Base-by-base conservation (phyloP, 2,113 vertebrate genomes). In the Melierax canorus region DNA sequence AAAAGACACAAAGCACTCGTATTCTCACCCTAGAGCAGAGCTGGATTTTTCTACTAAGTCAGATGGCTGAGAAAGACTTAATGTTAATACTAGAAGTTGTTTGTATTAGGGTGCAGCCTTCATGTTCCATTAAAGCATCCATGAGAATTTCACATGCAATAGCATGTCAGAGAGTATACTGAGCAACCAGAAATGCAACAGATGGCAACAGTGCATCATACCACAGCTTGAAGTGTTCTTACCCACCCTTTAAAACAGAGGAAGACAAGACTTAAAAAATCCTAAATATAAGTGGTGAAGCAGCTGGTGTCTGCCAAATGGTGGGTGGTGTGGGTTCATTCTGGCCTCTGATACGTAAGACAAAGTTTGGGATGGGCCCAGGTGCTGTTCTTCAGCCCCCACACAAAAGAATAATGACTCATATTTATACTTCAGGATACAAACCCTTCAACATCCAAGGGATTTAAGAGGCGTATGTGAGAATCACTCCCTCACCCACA, bases 401-500 rank as follows among this genome's bases (percentile, higher is more conserved):
- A 90, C 94, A 96, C 51, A 41, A 87, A 94, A 97, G 77, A 96
- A 96, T 96, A 96, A 85, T 96, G 96, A 97, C 94, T 97, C 96
- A 95, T 73, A 81, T 95, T 87, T 78, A 63, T 64, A 76, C 87
- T 75, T 85, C 45, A 72, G 85, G 88, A 93, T 88, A 88, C 74
- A 88, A 95, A 41, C 74, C 53, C 58, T 84, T 53, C 74, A 85
- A 68, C 71, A 91, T 92, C 87, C 79, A 92, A 94, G 72, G 78
- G 59, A 86, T 90, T 89, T 76, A 83, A 80, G 90, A 94, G 81
- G 86, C 39, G 27, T 96, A 64, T 67, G 36, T 64, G 83, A 88
- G 88, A 94, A 94, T 60, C 39, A 67, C 60, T 89, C 88, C 63
- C 78, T 83, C 72, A 94, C 62, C 90, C 87, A 91, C 84, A 91